phyloP scores from a whole-genome alignment of 1,140 invertebrate species.

The Eueides isabella region DNA sequence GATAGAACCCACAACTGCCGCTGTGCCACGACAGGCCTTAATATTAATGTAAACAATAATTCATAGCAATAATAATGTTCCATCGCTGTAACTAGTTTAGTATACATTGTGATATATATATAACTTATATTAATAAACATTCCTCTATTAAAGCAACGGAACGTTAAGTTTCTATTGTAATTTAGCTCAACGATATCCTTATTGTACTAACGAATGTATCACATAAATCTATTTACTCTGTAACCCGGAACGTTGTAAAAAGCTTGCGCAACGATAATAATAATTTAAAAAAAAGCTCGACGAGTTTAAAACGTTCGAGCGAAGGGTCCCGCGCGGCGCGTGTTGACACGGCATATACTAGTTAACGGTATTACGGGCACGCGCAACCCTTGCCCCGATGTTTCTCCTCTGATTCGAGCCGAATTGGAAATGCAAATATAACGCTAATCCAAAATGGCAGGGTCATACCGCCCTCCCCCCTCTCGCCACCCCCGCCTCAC shows the following conservation, averaged over 20 bases:
- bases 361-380: conserved; percentile 54
- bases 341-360: conserved; percentile 44
- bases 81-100: neutral
- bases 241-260: conserved; percentile 34
- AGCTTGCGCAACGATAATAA: conserved; percentile 39
- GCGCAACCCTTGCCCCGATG: conserved; percentile 52
- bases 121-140: too few species aligned
- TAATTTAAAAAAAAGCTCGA: conserved; percentile 47
- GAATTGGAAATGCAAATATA: conserved; percentile 74
- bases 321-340: conserved; percentile 33
- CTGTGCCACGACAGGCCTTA: too few species aligned
- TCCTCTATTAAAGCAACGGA: neutral
- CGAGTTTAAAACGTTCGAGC: conserved; percentile 46
- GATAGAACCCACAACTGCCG: too few species aligned
- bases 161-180: neutral
- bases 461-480: neutral
- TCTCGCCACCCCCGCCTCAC: conserved; percentile 23
- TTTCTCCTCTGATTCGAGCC: conserved; percentile 8
- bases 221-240: conserved; percentile 33
- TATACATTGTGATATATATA: too few species aligned
- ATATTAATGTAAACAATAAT: too few species aligned
- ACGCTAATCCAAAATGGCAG: conserved; percentile 64
- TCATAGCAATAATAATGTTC: too few species aligned
- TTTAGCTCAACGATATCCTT: neutral
- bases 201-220: conserved; percentile 12